A percentile compares a stretch with the other conserved stretches of the same genome.
Conservation (phyloP, 2,113 vertebrate genomes). For the Alethe diademata region DNA sequence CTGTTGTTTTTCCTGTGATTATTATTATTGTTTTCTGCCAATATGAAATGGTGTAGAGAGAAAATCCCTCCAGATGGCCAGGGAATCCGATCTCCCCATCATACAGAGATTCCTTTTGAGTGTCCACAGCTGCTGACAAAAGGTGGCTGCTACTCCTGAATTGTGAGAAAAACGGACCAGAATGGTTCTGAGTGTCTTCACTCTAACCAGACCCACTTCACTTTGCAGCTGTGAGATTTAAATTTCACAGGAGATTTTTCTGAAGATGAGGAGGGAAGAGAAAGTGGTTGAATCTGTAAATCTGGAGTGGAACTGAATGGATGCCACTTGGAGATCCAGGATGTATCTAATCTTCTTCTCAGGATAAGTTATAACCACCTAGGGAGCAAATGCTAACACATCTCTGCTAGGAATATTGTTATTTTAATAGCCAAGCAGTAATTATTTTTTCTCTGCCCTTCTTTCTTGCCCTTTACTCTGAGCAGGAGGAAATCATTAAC, state of each 20-base stretch:
- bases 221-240: background rate
- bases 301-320: background rate
- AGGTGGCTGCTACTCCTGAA: background rate
- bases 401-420: background rate
- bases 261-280: background rate
- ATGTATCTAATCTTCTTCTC: background rate
- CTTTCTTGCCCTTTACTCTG: background rate
- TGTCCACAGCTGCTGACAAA: background rate
- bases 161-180: background rate
- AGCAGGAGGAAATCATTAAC: background rate
- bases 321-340: background rate
- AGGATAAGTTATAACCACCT: background rate
- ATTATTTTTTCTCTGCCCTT: background rate
- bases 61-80: background rate
- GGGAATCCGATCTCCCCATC: background rate
- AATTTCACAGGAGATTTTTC: background rate
- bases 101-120: background rate
- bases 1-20: background rate
- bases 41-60: background rate
- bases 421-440: conserved; percentile 3
- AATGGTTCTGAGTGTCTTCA: background rate
- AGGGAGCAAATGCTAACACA: background rate
- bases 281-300: background rate
- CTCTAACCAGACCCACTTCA: background rate
- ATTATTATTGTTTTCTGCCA: background rate